Evolutionary conservation across 2,113 vertebrate species (phyloP), one percentile per base, ranked within the genome.

Genomic region (Myrmecobius fasciatus): DNA sequence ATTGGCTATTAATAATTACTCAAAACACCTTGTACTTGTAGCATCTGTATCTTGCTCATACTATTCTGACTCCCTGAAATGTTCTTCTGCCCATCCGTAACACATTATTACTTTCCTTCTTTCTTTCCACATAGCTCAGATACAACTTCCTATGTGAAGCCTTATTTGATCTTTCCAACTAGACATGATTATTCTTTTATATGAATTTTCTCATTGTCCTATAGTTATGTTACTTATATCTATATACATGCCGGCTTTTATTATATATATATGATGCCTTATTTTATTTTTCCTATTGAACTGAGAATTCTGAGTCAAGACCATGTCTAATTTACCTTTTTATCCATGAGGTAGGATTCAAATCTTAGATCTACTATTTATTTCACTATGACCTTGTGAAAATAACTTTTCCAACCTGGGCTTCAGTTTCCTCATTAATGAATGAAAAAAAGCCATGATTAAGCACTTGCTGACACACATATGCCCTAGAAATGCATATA

Each of bases 381-480:
- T 91, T 56, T 52, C 31, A 3, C 88, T 83, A 88, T 94, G 8
- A 93, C 89, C 67, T 51, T 94, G 12, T 17, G 28, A 25, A 54
- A 94, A 60, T 93, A 92, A 89, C 54, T 95, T 91, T 31, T 56
- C 90, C 12, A 90, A 52, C 89, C 60, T n/a, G 25, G 88, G 17
- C 25, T 90, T 95, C 36, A 12, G 43, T 53, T 60, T 7, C 89
- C 25, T 94, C 7, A 25, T 49, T 26, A 92, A 4, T 53, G n/a
- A 94, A 93, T 75, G 67, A 12, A 67, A 75, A 75, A 31, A 60
- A 75, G n/a, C 20, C 36, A n/a, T 75, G 7, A 75, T n/a, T 75
- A 20, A 75, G 36, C 67, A 75, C 5, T 75, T n/a, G 36, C 7
- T 56, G 56, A n/a, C n/a, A n/a, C n/a, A n/a, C n/a, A n/a, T n/a